These are phyloP conservation scores for Aurelia coerulea DNA, from an alignment of 30 jellyfish, hydroid and myxozoan species.

Conservation along the genomic window DNA sequence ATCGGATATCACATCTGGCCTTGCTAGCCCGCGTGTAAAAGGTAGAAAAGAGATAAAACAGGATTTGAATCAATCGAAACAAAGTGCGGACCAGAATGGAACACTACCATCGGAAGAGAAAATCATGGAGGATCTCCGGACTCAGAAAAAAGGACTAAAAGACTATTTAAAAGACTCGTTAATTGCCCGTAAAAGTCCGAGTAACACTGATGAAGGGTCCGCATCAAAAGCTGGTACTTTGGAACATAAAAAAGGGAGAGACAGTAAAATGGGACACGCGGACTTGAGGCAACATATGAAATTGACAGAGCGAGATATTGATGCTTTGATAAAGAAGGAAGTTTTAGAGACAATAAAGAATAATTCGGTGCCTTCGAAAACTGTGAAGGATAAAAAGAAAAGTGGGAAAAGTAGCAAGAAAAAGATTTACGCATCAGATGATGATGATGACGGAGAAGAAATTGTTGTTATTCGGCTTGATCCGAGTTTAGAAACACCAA, in stretches of 20 bases:
- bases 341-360: constrained; percentile 34
- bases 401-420: constrained; percentile 25
- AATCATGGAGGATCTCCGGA: constrained; percentile 26
- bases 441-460: constrained; percentile 41
- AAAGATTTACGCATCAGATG: constrained; percentile 10
- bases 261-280: constrained; percentile 14
- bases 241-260: constrained; percentile 56
- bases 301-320: constrained; percentile 54
- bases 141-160: constrained; percentile 44
- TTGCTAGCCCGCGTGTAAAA: constrained; percentile 62
- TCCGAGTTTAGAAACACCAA: constrained; percentile 53
- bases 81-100: constrained; percentile 30
- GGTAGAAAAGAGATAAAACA: constrained; percentile 64
- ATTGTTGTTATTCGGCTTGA: constrained; percentile 65
- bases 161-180: constrained; percentile 50
- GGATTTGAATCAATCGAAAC: not conserved
- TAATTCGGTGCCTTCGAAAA: not conserved
- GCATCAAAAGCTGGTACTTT: constrained; percentile 60
- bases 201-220: constrained; percentile 54
- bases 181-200: constrained; percentile 65
- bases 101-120: constrained; percentile 6
- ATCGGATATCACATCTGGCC: constrained; percentile 24
- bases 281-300: constrained; percentile 60
- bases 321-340: constrained; percentile 62
- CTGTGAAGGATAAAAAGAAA: not conserved